These are phyloP conservation scores for Sylvia borin DNA, from an alignment of 2,797 vertebrate genomes.

Conservation along the genomic window DNA sequence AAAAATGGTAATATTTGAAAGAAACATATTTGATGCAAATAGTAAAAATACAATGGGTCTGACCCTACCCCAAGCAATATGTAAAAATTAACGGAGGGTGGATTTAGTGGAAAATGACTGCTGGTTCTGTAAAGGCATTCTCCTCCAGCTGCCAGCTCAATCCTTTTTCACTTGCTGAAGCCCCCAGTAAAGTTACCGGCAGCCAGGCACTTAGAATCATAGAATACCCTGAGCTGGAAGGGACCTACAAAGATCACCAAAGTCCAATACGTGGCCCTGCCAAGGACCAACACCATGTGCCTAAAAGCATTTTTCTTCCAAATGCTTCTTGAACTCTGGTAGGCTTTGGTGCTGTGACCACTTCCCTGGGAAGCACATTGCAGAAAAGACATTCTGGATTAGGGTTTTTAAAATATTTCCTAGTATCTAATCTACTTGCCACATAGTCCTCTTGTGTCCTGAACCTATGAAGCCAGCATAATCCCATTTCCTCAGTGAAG, in stretches of 20 bases:
- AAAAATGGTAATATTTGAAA: background rate
- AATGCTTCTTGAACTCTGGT: background rate
- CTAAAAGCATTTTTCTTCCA: background rate
- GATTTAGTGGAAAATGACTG: background rate
- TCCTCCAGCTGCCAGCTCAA: background rate
- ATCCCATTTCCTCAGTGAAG: background rate
- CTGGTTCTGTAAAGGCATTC: background rate
- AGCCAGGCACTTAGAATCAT: background rate
- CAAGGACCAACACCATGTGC: background rate
- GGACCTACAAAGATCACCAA: background rate
- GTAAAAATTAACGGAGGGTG: background rate
- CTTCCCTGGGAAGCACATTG: background rate
- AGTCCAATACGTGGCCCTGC: background rate
- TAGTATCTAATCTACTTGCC: background rate
- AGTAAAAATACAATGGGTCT: background rate
- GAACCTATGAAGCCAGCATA: background rate
- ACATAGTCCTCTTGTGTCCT: background rate
- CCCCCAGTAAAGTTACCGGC: background rate
- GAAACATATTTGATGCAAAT: background rate
- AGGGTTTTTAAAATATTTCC: background rate
- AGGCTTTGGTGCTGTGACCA: background rate
- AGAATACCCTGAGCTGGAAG: background rate
- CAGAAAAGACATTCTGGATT: background rate
- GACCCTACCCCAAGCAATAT: background rate
- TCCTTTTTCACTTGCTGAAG: background rate